Base-by-base conservation (phyloP, 2,888 invertebrate species). In the Plusia festucae region DNA sequence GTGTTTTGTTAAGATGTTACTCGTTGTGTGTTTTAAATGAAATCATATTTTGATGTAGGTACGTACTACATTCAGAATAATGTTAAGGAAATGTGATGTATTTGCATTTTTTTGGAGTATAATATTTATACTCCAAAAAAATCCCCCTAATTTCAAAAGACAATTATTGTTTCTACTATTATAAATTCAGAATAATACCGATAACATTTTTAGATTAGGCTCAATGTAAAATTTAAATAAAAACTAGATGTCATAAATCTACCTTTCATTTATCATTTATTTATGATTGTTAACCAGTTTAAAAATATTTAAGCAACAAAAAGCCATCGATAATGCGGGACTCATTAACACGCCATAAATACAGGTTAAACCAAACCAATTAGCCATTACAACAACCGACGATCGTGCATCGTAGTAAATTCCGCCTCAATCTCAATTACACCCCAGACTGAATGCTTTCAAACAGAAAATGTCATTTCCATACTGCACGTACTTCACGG, bases 1-100 rank as follows among this genome's bases (percentile, higher is more conserved):
- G 64, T 76, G 69, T 79, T 79, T 79, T 74, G 69, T 79, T 80
- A 77, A 74, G 71, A 77, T 65, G 67, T 63, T 71, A 65, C 55
- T 63, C 56, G 60, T 52, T 30, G n/a, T 53, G 34, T 61, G 61
- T 73, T 59, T 53, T 32, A 70, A 61, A 76, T 76, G 68, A 68
- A 62, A 66, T 79, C 65, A 57, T 53, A 67, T 76, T 61, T 60
- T 58, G 51, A 13, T 40, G 52, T n/a, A n/a, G n/a, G n/a, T n/a
- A n/a, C n/a, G n/a, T 22, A 40, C 34, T 30, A 30, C 30, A 51
- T 16, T 30, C 18, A 22, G 53, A 34, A 49, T 52, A 20, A 22
- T 57, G 22, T n/a, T 40, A 2, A n/a, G n/a, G 0, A 40, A n/a
- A 40, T 30, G n/a, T 40, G 15, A 5, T 40, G n/a, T n/a, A n/a